A percentile compares a stretch with the other conserved stretches of the same genome.
phyloP scores from a whole-genome alignment of 2,113 vertebrate genomes.

The Machaerirhynchus nigripectus region DNA sequence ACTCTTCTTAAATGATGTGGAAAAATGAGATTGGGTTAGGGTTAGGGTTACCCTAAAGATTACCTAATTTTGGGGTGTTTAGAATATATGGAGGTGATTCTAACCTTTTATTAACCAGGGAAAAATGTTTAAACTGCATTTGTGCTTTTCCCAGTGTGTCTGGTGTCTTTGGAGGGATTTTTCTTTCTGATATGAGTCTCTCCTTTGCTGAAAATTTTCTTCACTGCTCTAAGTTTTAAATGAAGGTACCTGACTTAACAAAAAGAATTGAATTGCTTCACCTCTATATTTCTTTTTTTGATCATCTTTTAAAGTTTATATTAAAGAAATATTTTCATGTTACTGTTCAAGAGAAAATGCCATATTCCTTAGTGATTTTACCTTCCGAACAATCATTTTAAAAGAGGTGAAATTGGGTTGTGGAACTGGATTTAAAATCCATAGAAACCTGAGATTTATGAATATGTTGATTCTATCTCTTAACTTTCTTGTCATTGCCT shows the following conservation, averaged over 20 bases:
- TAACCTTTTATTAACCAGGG: neutral
- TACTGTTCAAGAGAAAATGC: neutral
- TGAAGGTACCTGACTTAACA: neutral
- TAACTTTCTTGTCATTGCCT: neutral
- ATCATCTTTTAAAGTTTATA: neutral
- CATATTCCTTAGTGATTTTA: neutral
- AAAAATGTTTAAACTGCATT: neutral
- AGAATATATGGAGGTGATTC: neutral
- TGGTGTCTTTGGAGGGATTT: neutral
- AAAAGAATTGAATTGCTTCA: accelerated
- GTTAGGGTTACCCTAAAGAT: neutral
- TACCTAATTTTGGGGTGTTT: neutral
- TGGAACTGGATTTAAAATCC: neutral
- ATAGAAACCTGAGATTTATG: neutral
- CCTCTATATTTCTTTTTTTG: neutral
- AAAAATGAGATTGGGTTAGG: too few species aligned
- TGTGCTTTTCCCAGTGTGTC: neutral
- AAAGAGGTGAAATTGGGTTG: neutral
- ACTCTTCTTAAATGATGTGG: neutral
- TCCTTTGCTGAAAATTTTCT: neutral
- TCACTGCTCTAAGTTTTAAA: neutral
- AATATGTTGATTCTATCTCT: neutral
- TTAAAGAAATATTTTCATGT: neutral
- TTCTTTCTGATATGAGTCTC: neutral
- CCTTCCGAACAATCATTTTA: neutral